Evolutionary conservation across 2,888 invertebrate genomes (phyloP).

Genomic region (Lepidochrysops patricia): DNA sequence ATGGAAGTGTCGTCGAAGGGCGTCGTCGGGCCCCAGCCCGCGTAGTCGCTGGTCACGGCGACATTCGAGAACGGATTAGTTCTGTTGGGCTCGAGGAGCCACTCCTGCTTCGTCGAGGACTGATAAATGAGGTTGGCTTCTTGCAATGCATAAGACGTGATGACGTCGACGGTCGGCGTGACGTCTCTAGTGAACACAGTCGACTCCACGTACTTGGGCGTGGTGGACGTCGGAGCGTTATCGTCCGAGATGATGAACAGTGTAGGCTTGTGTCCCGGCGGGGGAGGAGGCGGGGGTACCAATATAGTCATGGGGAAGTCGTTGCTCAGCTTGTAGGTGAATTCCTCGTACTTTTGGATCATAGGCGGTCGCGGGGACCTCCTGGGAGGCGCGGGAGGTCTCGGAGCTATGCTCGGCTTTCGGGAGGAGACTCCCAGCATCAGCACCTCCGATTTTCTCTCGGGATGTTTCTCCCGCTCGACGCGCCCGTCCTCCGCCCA

Average conservation of each 20-base stretch:
- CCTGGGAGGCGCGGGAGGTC: slow-evolving; percentile 42
- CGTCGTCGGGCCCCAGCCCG: slow-evolving; percentile 67
- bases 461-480: slow-evolving; percentile 65
- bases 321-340: slow-evolving; percentile 66
- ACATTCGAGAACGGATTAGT: slow-evolving; percentile 40
- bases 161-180: slow-evolving; percentile 32
- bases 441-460: slow-evolving; percentile 80
- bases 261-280: slow-evolving; percentile 52
- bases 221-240: slow-evolving; percentile 31
- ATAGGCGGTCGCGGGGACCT: slow-evolving; percentile 38
- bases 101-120: slow-evolving; percentile 72
- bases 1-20: slow-evolving; percentile 42
- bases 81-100: slow-evolving; percentile 47
- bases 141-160: slow-evolving; percentile 71
- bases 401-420: slow-evolving; percentile 75
- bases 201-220: slow-evolving; percentile 34
- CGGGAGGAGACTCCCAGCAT: slow-evolving; percentile 81
- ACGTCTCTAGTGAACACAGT: slow-evolving; percentile 33
- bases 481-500: slow-evolving; percentile 82
- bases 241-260: slow-evolving; percentile 47
- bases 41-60: slow-evolving; percentile 60
- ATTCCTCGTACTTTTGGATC: slow-evolving; percentile 62
- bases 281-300: slow-evolving; percentile 79
- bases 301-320: slow-evolving; percentile 79
- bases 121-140: slow-evolving; percentile 79